A percentile compares a stretch with the other conserved stretches of the same genome.
phyloP scores from a whole-genome alignment of 2,888 invertebrate species.

The Furcula furcula region DNA sequence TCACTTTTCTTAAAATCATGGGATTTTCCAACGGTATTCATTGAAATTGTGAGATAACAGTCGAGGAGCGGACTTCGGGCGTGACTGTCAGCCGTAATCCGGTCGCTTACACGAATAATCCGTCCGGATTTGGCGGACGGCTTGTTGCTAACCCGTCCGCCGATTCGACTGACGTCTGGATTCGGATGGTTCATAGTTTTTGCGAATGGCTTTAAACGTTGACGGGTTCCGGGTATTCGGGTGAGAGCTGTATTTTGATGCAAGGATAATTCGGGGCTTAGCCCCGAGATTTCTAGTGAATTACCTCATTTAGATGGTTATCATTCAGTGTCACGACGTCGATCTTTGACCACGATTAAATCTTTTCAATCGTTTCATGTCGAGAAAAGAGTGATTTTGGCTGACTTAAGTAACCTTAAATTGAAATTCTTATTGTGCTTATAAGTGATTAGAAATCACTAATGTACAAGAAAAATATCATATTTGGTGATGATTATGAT shows the following conservation, averaged over 20 bases:
- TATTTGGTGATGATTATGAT: too few species aligned
- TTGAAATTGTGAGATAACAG: constrained; percentile 36
- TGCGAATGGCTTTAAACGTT: constrained; percentile 27
- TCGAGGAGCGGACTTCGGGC: constrained; percentile 26
- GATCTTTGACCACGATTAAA: too few species aligned
- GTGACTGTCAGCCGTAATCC: constrained; percentile 33
- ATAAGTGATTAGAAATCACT: too few species aligned
- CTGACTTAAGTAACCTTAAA: too few species aligned
- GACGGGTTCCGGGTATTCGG: constrained; percentile 19
- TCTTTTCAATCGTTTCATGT: too few species aligned
- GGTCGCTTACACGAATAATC: constrained; percentile 34
- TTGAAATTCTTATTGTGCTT: too few species aligned
- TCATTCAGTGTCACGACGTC: too few species aligned
- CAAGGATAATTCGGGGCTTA: background rate
- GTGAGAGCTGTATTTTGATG: background rate
- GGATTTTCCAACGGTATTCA: constrained; percentile 27
- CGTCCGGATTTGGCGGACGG: constrained; percentile 24
- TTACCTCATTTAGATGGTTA: too few species aligned
- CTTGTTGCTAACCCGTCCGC: constrained; percentile 12
- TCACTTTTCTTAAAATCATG: background rate
- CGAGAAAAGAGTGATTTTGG: too few species aligned
- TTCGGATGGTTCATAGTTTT: constrained; percentile 29
- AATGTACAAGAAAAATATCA: too few species aligned
- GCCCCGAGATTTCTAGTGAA: too few species aligned
- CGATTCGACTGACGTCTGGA: constrained; percentile 11